These are phyloP conservation scores for Arge pagana DNA, from an alignment of 2,888 invertebrate species.

Conservation along the genomic window DNA sequence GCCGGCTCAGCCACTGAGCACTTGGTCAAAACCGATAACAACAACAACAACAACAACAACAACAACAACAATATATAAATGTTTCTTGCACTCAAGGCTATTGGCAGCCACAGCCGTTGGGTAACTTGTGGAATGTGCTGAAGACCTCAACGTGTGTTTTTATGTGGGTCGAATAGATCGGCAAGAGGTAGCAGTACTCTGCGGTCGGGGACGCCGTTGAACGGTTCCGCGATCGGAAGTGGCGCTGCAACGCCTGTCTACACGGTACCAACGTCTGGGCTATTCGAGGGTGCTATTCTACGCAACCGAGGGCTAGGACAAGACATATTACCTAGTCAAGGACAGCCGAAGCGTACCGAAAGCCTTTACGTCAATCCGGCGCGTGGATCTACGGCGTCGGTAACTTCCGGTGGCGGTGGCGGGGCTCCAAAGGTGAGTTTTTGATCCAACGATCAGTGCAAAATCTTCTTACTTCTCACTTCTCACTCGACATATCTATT, in stretches of 20 bases:
- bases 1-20: too few species aligned
- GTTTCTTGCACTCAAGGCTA: too few species aligned
- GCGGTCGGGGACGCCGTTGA: conserved; percentile 51
- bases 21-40: too few species aligned
- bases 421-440: conserved; percentile 43
- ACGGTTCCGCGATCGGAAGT: conserved; percentile 60
- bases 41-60: too few species aligned
- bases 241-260: conserved; percentile 62
- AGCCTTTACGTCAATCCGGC: conserved; percentile 78
- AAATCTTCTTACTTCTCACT: conserved; percentile 18
- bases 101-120: too few species aligned
- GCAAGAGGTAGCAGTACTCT: conserved; percentile 62
- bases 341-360: conserved; percentile 89
- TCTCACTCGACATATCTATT: conserved; percentile 25
- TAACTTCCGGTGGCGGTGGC: conserved; percentile 59
- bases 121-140: too few species aligned
- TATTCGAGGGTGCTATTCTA: conserved; percentile 82
- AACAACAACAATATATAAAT: too few species aligned
- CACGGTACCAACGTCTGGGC: conserved; percentile 58
- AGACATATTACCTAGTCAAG: conserved; percentile 85
- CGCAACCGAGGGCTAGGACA: conserved; percentile 82
- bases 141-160: too few species aligned
- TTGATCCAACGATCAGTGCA: neutral
- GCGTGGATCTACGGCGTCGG: conserved; percentile 40
- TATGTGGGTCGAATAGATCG: too few species aligned